Conservation (phyloP, 1,140 invertebrate genomes). For the Cyclargus thomasi region DNA sequence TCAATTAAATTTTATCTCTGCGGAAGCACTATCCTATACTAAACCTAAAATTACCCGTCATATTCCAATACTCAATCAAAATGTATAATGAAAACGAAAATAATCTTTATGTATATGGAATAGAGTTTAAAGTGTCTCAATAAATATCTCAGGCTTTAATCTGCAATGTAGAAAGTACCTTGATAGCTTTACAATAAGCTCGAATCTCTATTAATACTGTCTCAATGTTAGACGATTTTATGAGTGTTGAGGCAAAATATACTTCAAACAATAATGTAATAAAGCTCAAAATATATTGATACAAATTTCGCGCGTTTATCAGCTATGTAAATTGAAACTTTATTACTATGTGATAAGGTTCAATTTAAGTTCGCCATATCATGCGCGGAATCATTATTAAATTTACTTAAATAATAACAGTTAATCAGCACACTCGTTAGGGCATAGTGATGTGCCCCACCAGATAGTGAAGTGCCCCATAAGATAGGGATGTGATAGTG, state of each 20-base stretch:
- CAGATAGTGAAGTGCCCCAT: no score
- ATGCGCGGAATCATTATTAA: constrained; percentile 68
- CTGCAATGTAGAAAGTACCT: no score
- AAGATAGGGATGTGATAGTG: not conserved
- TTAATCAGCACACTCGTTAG: constrained; percentile 70
- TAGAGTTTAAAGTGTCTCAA: not conserved
- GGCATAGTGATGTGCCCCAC: constrained; percentile 31
- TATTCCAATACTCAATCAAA: not conserved
- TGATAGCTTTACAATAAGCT: no score
- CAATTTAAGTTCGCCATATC: constrained; percentile 41
- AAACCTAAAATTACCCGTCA: not conserved
- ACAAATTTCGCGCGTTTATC: not conserved
- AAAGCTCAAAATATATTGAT: no score
- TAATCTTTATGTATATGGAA: not conserved
- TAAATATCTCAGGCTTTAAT: not conserved
- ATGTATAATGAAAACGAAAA: not conserved
- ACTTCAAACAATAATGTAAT: no score
- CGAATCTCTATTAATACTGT: no score
- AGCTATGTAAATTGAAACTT: not conserved
- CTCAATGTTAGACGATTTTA: no score
- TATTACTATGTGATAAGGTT: not conserved
- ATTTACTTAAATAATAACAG: constrained; percentile 75
- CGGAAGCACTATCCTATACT: not conserved
- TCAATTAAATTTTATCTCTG: not conserved
- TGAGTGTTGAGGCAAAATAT: no score